Conservation (phyloP, 2,888 invertebrate genomes). For the Camptogramma bilineatum region DNA sequence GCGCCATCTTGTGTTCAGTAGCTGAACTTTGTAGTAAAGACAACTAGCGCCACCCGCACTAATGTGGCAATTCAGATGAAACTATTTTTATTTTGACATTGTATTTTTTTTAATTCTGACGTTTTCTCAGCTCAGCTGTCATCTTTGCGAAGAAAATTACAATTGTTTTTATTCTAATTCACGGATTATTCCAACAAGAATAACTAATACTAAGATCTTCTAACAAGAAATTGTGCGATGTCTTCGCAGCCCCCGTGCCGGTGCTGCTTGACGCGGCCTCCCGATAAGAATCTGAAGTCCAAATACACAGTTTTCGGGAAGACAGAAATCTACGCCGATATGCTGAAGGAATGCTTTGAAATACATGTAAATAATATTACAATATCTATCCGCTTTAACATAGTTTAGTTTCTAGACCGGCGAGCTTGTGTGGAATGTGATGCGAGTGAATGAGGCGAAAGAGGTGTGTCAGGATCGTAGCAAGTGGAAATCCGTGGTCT, state of each 20-base stretch:
- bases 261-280: constrained; percentile 70
- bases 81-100: neutral
- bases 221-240: constrained; percentile 48
- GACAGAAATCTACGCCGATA: constrained; percentile 70
- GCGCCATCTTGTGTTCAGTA: constrained; percentile 30
- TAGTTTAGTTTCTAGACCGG: no score
- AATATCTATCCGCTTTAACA: neutral
- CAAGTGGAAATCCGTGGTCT: no score
- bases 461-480: no score
- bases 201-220: neutral
- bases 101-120: no score
- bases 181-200: constrained; percentile 11
- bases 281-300: constrained; percentile 68
- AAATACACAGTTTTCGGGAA: constrained; percentile 62
- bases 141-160: constrained; percentile 1
- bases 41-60: neutral
- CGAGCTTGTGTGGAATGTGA: no score
- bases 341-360: constrained; percentile 78
- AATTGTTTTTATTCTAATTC: constrained; percentile 9
- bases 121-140: neutral
- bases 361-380: constrained; percentile 63
- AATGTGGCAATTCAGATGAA: neutral
- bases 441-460: no score
- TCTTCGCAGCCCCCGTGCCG: constrained; percentile 57
- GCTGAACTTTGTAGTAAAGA: neutral